These are phyloP conservation scores for Neodiprion fabricii DNA, from an alignment of 1,140 invertebrate genomes.

Conservation along the genomic window DNA sequence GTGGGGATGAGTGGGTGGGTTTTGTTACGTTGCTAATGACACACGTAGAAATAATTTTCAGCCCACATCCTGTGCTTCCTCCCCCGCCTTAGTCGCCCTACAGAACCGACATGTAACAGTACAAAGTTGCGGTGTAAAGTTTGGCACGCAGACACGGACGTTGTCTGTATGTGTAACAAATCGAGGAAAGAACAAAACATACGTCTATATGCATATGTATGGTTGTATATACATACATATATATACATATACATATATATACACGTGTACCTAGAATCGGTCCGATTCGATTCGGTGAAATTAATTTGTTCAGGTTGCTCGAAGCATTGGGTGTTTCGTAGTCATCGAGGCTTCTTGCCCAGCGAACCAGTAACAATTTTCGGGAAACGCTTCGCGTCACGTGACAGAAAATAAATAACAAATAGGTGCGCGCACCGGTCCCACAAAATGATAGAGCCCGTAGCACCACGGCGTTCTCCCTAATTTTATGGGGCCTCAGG, in stretches of 20 bases:
- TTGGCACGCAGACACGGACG: too few relatives aligned
- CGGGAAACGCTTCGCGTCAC: neutral
- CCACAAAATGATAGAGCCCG: neutral
- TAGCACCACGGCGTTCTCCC: neutral
- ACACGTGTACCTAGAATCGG: neutral
- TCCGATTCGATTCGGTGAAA: constrained; percentile 10
- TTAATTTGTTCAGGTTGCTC: neutral
- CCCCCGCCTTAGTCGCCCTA: too few relatives aligned
- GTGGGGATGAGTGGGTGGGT: neutral
- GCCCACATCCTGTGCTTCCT: constrained; percentile 1
- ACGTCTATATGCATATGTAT: too few relatives aligned
- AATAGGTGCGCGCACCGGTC: neutral
- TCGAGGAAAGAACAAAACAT: too few relatives aligned
- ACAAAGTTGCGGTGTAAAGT: too few relatives aligned
- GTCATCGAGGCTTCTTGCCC: too few relatives aligned
- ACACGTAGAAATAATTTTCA: constrained; percentile 6
- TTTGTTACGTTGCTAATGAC: neutral
- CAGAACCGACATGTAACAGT: too few relatives aligned
- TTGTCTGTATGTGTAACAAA: too few relatives aligned
- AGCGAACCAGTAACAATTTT: neutral
- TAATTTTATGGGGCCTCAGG: neutral
- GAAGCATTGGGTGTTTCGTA: too few relatives aligned
- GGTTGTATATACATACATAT: too few relatives aligned
- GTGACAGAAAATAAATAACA: constrained; percentile 3
- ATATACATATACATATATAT: too few relatives aligned